These are phyloP conservation scores for Clamator glandarius DNA, from an alignment of 2,797 vertebrate genomes.

Conservation along the genomic window DNA sequence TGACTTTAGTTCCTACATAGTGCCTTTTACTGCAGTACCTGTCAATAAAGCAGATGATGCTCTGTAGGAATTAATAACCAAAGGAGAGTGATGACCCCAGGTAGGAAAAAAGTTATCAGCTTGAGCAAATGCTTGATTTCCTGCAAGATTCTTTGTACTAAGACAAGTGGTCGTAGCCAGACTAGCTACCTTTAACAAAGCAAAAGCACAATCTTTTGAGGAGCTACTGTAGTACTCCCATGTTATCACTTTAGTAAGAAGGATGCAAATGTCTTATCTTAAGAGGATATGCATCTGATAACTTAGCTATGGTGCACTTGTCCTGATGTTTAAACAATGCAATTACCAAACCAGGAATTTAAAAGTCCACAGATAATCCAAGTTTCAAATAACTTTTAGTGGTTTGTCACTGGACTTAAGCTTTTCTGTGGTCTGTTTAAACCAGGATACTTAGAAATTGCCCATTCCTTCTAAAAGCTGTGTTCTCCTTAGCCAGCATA, in stretches of 20 bases:
- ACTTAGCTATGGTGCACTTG: neutral
- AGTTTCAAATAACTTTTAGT: neutral
- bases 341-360: neutral
- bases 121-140: neutral
- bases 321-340: neutral
- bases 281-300: neutral
- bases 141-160: neutral
- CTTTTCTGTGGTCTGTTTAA: neutral
- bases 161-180: neutral
- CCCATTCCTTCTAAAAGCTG: neutral
- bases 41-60: neutral
- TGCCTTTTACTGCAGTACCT: neutral
- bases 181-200: neutral
- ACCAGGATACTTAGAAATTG: neutral
- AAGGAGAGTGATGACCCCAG: neutral
- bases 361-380: neutral
- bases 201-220: neutral
- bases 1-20: neutral
- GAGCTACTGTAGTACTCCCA: neutral
- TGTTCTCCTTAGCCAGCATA: neutral
- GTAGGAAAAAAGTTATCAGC: neutral
- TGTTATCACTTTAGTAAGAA: neutral
- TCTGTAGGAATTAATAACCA: neutral
- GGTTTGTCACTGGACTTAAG: neutral
- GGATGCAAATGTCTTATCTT: neutral